These are phyloP conservation scores for Semaprochilodus insignis DNA, from an alignment of 2,797 vertebrate genomes.

Conservation along the genomic window DNA sequence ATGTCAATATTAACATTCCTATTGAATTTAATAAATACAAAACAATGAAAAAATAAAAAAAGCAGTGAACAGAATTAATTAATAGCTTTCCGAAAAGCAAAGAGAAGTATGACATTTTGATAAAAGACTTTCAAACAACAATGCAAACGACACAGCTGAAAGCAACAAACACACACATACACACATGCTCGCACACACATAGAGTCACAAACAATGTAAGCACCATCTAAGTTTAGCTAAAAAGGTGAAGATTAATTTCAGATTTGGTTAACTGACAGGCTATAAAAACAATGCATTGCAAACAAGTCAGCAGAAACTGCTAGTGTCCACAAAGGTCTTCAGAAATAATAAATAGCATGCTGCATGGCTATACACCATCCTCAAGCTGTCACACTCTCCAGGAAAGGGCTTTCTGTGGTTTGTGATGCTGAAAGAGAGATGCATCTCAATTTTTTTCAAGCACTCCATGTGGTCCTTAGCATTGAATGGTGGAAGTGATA, in stretches of 20 bases:
- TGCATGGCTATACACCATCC: neutral
- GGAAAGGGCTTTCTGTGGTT: neutral
- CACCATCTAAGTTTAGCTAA: neutral
- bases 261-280: neutral
- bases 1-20: neutral
- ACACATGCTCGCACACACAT: neutral
- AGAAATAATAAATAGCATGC: slow-evolving; percentile 41
- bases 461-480: neutral
- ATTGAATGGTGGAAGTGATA: neutral
- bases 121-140: neutral
- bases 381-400: slow-evolving; percentile 6
- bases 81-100: neutral
- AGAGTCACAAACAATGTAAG: neutral
- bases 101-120: neutral
- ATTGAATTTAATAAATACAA: slow-evolving; percentile 12
- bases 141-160: neutral
- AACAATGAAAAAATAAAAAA: slow-evolving; percentile 7
- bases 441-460: neutral
- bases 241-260: neutral
- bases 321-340: neutral
- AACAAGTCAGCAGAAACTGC: neutral
- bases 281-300: slow-evolving; percentile 13
- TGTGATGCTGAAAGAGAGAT: neutral
- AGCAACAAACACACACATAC: neutral
- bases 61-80: neutral